Percentiles rank a stretch among this genome's conserved stretches.
These are phyloP conservation scores for Lagodon rhomboides DNA, from an alignment of 2,797 vertebrate species.

Conservation along the genomic window DNA sequence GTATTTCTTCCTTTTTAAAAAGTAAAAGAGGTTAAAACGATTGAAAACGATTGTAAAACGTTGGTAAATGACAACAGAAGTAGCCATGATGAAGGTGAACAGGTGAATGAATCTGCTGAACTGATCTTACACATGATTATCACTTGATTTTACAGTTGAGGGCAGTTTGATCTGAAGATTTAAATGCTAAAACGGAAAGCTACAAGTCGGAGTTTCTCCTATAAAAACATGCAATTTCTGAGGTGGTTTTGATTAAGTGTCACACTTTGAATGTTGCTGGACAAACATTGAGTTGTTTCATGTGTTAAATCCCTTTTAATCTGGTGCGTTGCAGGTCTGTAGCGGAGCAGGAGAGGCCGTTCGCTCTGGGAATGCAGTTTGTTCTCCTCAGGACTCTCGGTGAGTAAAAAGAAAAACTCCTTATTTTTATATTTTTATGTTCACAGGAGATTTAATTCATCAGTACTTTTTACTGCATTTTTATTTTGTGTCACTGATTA, in stretches of 20 bases:
- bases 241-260: too few relatives aligned
- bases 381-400: constrained; percentile 97
- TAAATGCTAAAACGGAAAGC: too few relatives aligned
- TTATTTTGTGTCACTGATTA: background rate
- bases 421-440: background rate
- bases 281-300: too few relatives aligned
- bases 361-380: constrained; percentile 98
- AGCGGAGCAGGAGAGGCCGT: constrained; percentile 94
- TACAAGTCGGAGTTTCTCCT: too few relatives aligned
- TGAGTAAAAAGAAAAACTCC: constrained; percentile 78
- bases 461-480: background rate
- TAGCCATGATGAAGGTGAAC: background rate
- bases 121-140: background rate
- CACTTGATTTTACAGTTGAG: background rate
- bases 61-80: too few relatives aligned
- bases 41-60: too few relatives aligned
- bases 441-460: background rate
- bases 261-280: background rate
- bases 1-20: too few relatives aligned
- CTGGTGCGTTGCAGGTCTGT: constrained; percentile 88
- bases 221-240: background rate
- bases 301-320: too few relatives aligned
- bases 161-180: background rate
- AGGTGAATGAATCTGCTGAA: background rate
- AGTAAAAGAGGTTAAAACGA: too few relatives aligned